phyloP scores from a whole-genome alignment of 2,888 invertebrate species.

The Drosophila anomelani region DNA sequence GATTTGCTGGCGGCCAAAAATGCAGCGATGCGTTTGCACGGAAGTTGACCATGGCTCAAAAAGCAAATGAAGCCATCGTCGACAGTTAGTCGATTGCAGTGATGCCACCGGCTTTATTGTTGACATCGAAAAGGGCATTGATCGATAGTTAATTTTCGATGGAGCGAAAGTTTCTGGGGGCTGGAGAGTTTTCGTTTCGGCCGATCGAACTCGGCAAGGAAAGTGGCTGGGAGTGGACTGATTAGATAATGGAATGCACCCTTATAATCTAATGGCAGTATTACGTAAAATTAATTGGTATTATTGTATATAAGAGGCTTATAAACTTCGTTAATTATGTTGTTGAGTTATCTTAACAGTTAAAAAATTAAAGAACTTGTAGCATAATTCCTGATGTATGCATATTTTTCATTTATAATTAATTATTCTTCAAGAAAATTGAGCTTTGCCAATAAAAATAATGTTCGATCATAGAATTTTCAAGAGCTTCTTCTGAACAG shows the following conservation, averaged over 20 bases:
- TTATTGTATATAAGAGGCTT: background rate
- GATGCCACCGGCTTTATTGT: conserved; percentile 17
- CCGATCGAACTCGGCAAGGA: conserved; percentile 35
- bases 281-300: conserved; percentile 1
- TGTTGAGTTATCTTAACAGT: background rate
- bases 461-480: background rate
- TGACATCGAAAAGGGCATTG: conserved; percentile 63
- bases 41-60: conserved; percentile 64
- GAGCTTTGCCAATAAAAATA: background rate
- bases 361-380: too few species aligned
- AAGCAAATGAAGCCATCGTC: conserved; percentile 59
- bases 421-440: background rate
- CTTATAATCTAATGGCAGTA: conserved; percentile 9
- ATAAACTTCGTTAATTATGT: background rate
- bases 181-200: conserved; percentile 37
- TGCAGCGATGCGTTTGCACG: conserved; percentile 61
- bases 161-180: conserved; percentile 55
- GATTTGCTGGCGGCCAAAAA: conserved; percentile 41
- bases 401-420: background rate
- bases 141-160: conserved; percentile 25
- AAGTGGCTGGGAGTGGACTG: conserved; percentile 43
- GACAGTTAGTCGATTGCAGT: conserved; percentile 21
- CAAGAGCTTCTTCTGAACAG: background rate
- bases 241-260: conserved; percentile 7
- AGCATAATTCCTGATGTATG: background rate